A percentile compares a stretch with the other conserved stretches of the same genome.
phyloP scores from a whole-genome alignment of 2,797 vertebrate species.

The Ambastaia sidthimunki region DNA sequence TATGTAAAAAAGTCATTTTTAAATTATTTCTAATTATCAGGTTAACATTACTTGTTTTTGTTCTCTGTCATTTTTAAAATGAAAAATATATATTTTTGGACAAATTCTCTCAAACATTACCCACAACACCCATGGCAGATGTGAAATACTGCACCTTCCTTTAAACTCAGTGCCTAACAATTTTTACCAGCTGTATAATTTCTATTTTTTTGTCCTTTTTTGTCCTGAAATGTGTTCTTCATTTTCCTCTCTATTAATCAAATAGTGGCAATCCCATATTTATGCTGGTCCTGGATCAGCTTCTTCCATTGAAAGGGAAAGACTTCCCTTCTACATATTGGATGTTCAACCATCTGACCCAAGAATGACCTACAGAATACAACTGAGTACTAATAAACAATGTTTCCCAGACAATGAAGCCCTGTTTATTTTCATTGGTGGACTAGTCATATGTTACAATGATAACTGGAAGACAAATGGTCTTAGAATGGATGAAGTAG shows the following conservation, averaged over 20 bases:
- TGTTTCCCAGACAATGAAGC: constrained; percentile 23
- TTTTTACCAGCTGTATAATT: constrained; percentile 17
- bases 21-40: no score
- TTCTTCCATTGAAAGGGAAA: constrained; percentile 8
- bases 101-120: neutral
- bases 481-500: constrained; percentile 2
- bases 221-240: constrained; percentile 31
- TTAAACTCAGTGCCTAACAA: neutral
- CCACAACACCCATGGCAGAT: neutral
- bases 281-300: constrained; percentile 27
- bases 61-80: neutral
- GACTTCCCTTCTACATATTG: constrained; percentile 1
- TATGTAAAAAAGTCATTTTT: no score
- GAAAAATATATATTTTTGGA: neutral
- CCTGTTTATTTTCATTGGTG: constrained; percentile 36
- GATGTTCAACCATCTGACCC: constrained; percentile 46
- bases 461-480: neutral
- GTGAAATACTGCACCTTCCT: constrained; percentile 10
- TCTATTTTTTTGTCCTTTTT: constrained; percentile 8
- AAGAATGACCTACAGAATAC: constrained; percentile 36
- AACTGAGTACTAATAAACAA: constrained; percentile 52
- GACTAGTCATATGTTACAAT: constrained; percentile 9
- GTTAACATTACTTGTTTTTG: neutral
- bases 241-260: constrained; percentile 42
- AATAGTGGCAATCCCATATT: neutral